Base-by-base conservation (phyloP, 30 jellyfish, hydroid and myxozoan genomes). In the Chrysaora quinquecirrha region DNA sequence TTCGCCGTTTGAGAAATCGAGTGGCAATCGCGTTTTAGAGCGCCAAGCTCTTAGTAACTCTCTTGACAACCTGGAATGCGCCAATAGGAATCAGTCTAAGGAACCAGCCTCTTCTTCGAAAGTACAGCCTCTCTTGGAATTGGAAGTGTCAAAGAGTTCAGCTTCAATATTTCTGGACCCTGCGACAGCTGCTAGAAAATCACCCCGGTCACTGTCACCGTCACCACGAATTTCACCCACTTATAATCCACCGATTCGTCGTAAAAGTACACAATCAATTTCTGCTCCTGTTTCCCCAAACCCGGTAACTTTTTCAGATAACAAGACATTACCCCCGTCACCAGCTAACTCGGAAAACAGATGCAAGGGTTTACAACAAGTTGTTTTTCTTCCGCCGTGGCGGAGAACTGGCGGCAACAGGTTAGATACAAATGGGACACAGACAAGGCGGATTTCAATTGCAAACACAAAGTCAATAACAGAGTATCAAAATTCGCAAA, bases 271-370 rank as follows among this genome's bases (percentile, higher is more conserved):
- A 19, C 30, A 27, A 23, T 34, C 92, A 2, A n/a, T 20, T 1
- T 82, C 92, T 1, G 84, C 85, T 28, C 92, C 92, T 1, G 70
- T 34, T 12, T 82, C 85, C 2, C 92, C 92, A 3, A 70, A 70
- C 35, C 33, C 18, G 18, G 4, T 52, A 16, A 27, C 16, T 6
- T 20, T 25, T 18, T 1, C 18, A 1, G 78, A 6, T 11, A 28
- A 33, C 31, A 30, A 30, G 25, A 28, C 30, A 20, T 28, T 43
- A n/a, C 46, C 75, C 34, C 46, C 75, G 21, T 20, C 14, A 2
- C 4, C 75, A 20, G 21, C 35, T 3, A 22, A 22, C 2, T 1
- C 49, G 23, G 78, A 71, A 3, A 30, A 34, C 43, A 28, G 30
- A 14, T 12, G 21, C 30, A 25, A 30, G 18, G 76, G 89, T 38